Conservation (phyloP, 1,140 invertebrate genomes). For the Yoshiicerus persimilis region DNA sequence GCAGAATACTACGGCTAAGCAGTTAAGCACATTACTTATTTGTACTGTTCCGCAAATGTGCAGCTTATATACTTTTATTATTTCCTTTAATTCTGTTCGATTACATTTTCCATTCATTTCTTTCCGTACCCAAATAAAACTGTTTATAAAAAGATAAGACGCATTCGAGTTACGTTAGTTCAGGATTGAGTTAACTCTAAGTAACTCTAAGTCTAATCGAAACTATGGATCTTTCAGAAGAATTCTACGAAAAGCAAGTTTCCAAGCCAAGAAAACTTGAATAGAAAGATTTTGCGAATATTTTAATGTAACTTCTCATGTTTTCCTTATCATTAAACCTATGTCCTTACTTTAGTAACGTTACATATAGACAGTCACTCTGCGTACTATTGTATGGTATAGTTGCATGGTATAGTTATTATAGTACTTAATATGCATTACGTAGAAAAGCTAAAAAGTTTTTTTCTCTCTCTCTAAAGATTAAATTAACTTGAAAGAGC, state of each 20-base stretch:
- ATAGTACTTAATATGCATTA: background rate
- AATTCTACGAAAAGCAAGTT: background rate
- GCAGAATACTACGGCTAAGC: background rate
- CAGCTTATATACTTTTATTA: background rate
- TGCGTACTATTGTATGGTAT: no score
- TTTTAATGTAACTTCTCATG: background rate
- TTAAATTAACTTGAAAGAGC: background rate
- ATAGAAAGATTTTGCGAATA: background rate
- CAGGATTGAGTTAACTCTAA: background rate
- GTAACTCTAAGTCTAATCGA: background rate
- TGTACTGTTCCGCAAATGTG: background rate
- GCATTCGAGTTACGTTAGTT: no score
- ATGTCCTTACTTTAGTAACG: background rate
- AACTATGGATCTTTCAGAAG: background rate
- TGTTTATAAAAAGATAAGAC: background rate
- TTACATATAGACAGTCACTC: no score
- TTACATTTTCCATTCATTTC: background rate
- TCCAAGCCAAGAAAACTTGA: background rate
- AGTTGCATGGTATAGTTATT: no score
- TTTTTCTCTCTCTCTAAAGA: background rate
- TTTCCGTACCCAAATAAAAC: background rate
- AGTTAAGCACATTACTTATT: background rate
- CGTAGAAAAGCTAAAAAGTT: background rate
- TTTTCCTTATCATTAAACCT: background rate
- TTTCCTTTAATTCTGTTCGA: background rate